Evolutionary conservation across 2,113 vertebrate species (phyloP).

Genomic region (Tricholaema leucomelas): DNA sequence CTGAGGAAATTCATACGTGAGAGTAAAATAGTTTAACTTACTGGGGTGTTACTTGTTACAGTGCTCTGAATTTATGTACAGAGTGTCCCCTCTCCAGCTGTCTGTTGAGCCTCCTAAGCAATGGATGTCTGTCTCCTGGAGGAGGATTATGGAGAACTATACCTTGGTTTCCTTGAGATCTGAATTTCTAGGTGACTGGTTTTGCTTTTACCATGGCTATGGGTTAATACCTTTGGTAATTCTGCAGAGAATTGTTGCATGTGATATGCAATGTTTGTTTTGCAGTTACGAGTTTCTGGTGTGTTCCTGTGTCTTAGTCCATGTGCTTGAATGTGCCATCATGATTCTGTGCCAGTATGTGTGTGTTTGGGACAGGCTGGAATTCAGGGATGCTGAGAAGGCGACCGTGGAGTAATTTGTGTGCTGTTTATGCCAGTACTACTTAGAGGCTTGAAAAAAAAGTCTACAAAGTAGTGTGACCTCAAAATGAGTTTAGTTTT

Average conservation of each 20-base stretch:
- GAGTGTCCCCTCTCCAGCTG: not conserved
- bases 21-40: not conserved
- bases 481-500: not conserved
- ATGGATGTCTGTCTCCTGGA: not conserved
- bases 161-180: not conserved
- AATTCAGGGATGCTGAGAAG: not conserved
- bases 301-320: not conserved
- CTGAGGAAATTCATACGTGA: not conserved
- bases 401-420: not conserved
- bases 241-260: not conserved
- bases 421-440: not conserved
- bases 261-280: not conserved
- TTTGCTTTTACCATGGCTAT: not conserved
- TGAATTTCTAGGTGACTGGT: not conserved
- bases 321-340: not conserved
- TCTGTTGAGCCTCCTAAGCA: not conserved
- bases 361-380: not conserved
- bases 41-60: not conserved
- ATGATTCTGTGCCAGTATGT: not conserved
- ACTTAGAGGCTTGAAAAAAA: not conserved
- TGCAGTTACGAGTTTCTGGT: not conserved
- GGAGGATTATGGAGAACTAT: not conserved
- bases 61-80: not conserved
- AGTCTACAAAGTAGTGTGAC: not conserved
- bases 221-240: not conserved